Evolutionary conservation across 2,888 invertebrate genomes (phyloP).

Genomic region (Pristionchus maxplancki): DNA sequence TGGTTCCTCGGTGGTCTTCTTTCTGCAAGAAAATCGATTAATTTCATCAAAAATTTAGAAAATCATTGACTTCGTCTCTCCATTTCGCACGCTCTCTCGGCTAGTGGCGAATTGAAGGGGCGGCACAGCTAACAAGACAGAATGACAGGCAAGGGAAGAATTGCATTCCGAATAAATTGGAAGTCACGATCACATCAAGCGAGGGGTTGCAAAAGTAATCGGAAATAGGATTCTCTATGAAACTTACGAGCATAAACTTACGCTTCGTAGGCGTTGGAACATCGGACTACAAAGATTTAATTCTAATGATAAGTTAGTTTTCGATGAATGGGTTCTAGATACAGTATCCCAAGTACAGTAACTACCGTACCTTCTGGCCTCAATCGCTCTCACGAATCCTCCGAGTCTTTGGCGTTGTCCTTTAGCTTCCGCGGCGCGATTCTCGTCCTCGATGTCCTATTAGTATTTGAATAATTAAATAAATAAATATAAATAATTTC

Average conservation of each 20-base stretch:
- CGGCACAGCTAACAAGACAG: neutral
- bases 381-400: conserved; percentile 48
- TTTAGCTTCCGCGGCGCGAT: conserved; percentile 7
- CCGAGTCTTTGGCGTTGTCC: conserved; percentile 58
- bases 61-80: too few relatives aligned
- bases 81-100: neutral
- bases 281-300: neutral
- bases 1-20: conserved; percentile 19
- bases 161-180: neutral
- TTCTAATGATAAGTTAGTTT: neutral
- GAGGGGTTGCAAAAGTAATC: neutral
- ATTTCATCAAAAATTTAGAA: too few relatives aligned
- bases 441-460: conserved; percentile 52
- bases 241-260: neutral
- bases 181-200: conserved; percentile 5
- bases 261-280: neutral
- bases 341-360: too few relatives aligned
- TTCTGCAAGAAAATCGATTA: neutral
- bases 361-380: conserved; percentile 43
- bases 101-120: neutral
- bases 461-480: neutral
- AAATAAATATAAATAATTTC: neutral
- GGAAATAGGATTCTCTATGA: too few relatives aligned
- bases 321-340: neutral
- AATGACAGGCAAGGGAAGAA: neutral